Conservation (phyloP, 2,113 vertebrate species). For the Zosterops japonicus region DNA sequence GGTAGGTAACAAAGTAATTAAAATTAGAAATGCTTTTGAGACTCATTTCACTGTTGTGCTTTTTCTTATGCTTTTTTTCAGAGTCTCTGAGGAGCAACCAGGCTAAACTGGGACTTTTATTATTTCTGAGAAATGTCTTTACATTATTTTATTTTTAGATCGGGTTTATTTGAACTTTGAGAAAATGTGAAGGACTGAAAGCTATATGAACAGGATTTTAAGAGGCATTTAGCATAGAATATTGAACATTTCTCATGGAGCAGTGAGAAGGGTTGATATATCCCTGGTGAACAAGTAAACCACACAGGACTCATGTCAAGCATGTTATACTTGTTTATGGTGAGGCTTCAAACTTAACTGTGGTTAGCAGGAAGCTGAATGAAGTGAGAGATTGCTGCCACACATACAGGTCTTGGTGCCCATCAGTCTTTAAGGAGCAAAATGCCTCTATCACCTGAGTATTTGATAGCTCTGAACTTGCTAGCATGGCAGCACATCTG, state of each 20-base stretch:
- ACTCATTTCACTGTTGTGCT: neutral
- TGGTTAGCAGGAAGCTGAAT: neutral
- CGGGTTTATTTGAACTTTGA: neutral
- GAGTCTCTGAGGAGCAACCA: neutral
- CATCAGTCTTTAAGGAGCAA: neutral
- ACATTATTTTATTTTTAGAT: neutral
- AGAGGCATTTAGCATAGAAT: neutral
- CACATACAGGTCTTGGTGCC: neutral
- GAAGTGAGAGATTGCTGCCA: neutral
- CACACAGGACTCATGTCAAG: neutral
- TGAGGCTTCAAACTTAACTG: neutral
- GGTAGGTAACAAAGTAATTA: conserved; percentile 21
- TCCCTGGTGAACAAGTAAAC: neutral
- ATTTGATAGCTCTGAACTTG: neutral
- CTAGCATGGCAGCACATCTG: neutral
- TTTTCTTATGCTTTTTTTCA: neutral
- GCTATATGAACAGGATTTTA: neutral
- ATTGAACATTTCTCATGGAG: neutral
- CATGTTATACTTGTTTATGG: neutral
- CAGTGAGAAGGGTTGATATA: neutral
- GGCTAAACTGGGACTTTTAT: neutral
- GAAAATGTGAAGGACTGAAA: neutral
- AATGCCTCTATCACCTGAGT: neutral
- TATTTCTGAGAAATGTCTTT: neutral
- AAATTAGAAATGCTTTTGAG: conserved; percentile 10